Percentiles rank a stretch among this genome's conserved stretches.
These are phyloP conservation scores for Neosilurus mollespiculum DNA, from an alignment of 2,797 vertebrate species.

Conservation along the genomic window DNA sequence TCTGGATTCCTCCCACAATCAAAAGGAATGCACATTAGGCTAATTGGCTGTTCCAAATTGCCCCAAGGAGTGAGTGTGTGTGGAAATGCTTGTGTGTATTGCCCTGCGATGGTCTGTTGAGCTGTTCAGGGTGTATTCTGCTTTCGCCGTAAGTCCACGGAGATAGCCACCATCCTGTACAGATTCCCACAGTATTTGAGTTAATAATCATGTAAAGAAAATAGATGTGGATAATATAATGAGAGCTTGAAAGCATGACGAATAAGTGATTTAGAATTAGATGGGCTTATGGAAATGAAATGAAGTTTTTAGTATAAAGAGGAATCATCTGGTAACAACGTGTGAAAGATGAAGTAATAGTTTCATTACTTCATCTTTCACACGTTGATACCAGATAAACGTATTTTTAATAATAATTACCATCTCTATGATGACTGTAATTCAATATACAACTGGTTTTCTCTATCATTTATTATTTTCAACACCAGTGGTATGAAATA, in stretches of 20 bases:
- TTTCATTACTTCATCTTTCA: no score
- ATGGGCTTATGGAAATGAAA: conserved; percentile 34
- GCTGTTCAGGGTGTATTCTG: no score
- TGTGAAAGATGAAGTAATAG: conserved; percentile 19
- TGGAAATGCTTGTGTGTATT: no score
- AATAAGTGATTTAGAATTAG: conserved; percentile 24
- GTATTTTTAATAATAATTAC: conserved; percentile 8
- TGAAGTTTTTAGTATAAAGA: conserved; percentile 8
- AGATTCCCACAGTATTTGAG: background rate
- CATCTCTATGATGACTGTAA: background rate
- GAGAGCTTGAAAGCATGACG: background rate
- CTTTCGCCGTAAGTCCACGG: no score
- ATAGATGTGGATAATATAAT: background rate
- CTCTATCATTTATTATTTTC: conserved; percentile 16
- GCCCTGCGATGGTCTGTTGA: no score
- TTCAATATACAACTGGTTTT: conserved; percentile 43
- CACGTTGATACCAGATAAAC: no score
- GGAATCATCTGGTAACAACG: conserved; percentile 1
- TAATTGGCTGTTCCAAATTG: no score
- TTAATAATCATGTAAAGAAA: background rate
- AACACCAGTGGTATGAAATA: background rate
- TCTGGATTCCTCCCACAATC: no score
- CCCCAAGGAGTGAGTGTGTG: no score
- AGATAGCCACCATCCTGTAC: no score
- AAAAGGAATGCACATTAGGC: no score